Base-by-base conservation (phyloP, 1,140 invertebrate genomes). In the Drosophila takahashii region DNA sequence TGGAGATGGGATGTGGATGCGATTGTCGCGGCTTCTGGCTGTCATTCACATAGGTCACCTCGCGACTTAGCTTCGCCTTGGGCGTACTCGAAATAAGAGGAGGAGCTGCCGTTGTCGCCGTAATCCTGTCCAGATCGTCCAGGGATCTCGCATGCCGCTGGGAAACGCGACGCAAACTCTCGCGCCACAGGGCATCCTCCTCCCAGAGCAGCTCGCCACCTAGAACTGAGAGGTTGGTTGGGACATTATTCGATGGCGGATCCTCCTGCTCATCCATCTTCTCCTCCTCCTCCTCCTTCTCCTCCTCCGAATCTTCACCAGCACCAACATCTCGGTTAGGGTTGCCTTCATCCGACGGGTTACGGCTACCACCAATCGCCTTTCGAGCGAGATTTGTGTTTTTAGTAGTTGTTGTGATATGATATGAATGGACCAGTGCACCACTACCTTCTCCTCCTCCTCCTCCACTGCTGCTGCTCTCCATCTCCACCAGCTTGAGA, bases 121-220 rank as follows among this genome's bases (percentile, higher is more conserved):
- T 51, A 45, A 94, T 93, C 45, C 93, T 93, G 86, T 97, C 96
- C 36, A 97, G 93, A 91, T 97, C 95, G 79, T 97, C 96, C 87
- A 97, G 92, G 0, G 96, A 97, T 47, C 96, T 94, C 0, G 96
- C 96, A 90, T 97, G 96, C 52, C 96, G 93, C 69, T 97, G 94
- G 67, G 96, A 96, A 1, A 96, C 96, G 65, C 95, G 94, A 36
- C 96, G 93, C 15, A 97, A 92, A 79, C 95, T 96, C 81, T 97
- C 96, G 53, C 95, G 93, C 96, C 96, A 97, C 1, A 97, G 92
- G 6, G 94, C 92, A 91, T 97, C 96, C 92, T 97, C 96, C 89
- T 97, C 96, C 96, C 96, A 97, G 26, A 96, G 94, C 92, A 96
- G 95, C 70, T 96, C 95, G 27, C 94, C 94, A 90, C 87, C 90